Conservation (phyloP, 2,888 invertebrate genomes). For the Julus scandinavius region DNA sequence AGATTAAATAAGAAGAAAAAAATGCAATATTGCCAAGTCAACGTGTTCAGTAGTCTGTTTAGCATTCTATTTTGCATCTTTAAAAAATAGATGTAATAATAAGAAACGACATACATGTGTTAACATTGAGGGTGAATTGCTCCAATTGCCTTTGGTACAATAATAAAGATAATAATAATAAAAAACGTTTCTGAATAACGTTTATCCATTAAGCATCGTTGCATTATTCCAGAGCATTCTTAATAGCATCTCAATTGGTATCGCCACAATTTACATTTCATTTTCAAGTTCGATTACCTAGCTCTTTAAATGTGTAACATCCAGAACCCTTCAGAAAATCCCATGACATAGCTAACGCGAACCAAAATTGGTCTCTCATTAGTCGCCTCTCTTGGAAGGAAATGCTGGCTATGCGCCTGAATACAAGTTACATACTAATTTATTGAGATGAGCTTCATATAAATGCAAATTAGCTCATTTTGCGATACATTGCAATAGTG, state of each 20-base stretch:
- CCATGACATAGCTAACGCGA: not conserved
- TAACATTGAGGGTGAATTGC: not conserved
- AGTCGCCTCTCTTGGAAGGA: not conserved
- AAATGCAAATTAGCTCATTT: constrained; percentile 34
- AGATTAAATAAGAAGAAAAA: not conserved
- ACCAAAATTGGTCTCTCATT: not conserved
- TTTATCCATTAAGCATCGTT: too few species aligned
- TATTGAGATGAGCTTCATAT: not conserved
- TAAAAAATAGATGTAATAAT: not conserved
- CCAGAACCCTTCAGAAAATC: not conserved
- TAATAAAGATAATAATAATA: not conserved
- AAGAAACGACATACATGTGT: not conserved
- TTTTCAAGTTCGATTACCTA: not conserved
- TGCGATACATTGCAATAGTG: not conserved
- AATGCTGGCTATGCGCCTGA: not conserved
- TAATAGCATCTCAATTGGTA: not conserved
- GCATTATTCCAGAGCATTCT: not conserved
- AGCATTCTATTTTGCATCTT: not conserved
- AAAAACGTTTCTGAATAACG: not conserved
- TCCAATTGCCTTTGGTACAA: not conserved
- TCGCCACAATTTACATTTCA: not conserved
- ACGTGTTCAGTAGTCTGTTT: not conserved
- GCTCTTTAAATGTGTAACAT: not conserved
- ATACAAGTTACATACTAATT: not conserved
- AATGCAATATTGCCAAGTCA: not conserved